These are phyloP conservation scores for Saxidomus purpurata DNA, from an alignment of 1,140 invertebrate species.

Conservation along the genomic window DNA sequence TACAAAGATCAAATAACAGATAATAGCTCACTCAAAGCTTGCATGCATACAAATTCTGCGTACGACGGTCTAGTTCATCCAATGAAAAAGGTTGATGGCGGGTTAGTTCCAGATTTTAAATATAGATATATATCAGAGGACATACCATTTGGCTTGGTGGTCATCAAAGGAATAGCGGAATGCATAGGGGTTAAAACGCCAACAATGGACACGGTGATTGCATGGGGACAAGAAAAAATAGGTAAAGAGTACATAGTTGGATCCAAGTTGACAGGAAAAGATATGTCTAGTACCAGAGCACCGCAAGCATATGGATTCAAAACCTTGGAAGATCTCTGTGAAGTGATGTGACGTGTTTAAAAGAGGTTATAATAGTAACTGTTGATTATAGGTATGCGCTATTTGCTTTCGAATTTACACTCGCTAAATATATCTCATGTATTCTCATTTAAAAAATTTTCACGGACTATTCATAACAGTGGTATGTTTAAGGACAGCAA, in stretches of 20 bases:
- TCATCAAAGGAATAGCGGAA: constrained; percentile 77
- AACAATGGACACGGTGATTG: constrained; percentile 74
- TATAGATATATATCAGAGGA: constrained; percentile 79
- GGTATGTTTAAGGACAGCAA: no score
- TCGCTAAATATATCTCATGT: no score
- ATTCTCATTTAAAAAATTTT: no score
- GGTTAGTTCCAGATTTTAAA: constrained; percentile 77
- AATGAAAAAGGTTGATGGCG: constrained; percentile 70
- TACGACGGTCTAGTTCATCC: constrained; percentile 78
- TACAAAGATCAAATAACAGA: constrained; percentile 74
- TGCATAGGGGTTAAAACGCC: constrained; percentile 74
- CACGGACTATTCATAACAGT: no score
- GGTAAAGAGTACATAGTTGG: constrained; percentile 77
- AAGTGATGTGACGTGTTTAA: background rate
- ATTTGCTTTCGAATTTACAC: no score
- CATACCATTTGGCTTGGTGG: constrained; percentile 78
- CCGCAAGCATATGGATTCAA: constrained; percentile 78
- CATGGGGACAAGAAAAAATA: constrained; percentile 76
- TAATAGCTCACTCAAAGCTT: constrained; percentile 62
- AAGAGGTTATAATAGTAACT: no score
- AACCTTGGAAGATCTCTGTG: constrained; percentile 67
- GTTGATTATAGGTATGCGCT: no score
- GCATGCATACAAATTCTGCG: constrained; percentile 75
- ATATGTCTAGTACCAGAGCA: constrained; percentile 73
- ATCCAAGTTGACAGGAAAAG: constrained; percentile 72